Evolutionary conservation across 1,140 invertebrate species (phyloP).

Genomic region (Cyrtorhinus lividipennis): DNA sequence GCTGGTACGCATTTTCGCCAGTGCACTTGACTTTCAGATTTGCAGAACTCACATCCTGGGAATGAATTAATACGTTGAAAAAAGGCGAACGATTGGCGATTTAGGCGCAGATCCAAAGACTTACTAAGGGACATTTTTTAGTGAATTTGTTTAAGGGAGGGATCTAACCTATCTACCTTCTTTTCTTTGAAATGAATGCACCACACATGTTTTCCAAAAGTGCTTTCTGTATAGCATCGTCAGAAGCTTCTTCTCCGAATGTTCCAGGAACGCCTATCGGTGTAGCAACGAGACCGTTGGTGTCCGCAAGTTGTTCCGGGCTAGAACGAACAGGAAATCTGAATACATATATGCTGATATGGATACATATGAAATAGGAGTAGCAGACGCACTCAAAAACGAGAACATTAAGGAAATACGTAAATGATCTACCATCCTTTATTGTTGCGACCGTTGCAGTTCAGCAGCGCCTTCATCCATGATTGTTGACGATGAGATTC

Average conservation of each 20-base stretch:
- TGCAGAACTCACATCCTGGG: slow-evolving; percentile 26
- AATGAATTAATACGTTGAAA: too few relatives aligned
- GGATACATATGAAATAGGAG: not conserved
- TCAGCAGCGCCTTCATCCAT: slow-evolving; percentile 1
- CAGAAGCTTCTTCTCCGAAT: not conserved
- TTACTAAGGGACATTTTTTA: too few relatives aligned
- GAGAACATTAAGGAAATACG: too few relatives aligned
- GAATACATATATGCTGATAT: too few relatives aligned
- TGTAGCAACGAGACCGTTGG: slow-evolving; percentile 14
- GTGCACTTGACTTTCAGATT: slow-evolving; percentile 37
- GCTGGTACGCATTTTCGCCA: slow-evolving; percentile 35
- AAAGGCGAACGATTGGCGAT: too few relatives aligned
- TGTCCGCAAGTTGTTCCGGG: slow-evolving; percentile 16
- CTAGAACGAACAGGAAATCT: slow-evolving; percentile 12
- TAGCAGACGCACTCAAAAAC: too few relatives aligned
- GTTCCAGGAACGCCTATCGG: slow-evolving; percentile 6
- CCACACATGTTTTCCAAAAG: slow-evolving; percentile 39
- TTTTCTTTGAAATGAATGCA: slow-evolving; percentile 34
- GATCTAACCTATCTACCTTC: slow-evolving; percentile 26
- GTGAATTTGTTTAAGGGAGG: too few relatives aligned
- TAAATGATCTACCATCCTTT: slow-evolving; percentile 18
- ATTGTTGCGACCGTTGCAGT: slow-evolving; percentile 22
- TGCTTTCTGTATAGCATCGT: slow-evolving; percentile 37
- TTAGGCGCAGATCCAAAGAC: too few relatives aligned
- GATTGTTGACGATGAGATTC: too few relatives aligned